phyloP scores from a whole-genome alignment of 2,113 vertebrate genomes.

The Hemibagrus wyckioides region DNA sequence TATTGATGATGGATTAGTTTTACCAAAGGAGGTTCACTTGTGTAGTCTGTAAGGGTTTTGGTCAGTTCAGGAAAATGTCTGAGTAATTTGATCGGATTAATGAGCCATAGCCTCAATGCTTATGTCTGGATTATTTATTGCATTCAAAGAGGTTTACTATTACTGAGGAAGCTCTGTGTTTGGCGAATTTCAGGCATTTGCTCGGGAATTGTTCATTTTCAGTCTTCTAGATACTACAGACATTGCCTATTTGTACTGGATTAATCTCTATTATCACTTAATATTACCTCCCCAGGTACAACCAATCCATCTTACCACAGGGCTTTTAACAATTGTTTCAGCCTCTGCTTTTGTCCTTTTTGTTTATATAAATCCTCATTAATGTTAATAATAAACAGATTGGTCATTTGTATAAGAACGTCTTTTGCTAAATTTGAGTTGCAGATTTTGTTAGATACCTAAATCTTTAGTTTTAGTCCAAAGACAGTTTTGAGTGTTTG shows the following conservation, averaged over 20 bases:
- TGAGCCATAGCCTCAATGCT: background rate
- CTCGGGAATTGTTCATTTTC: background rate
- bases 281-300: background rate
- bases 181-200: background rate
- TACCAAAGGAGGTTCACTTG: background rate
- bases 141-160: background rate
- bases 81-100: slow-evolving; percentile 4
- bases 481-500: background rate
- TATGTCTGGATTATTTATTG: background rate
- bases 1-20: slow-evolving; percentile 26
- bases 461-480: background rate
- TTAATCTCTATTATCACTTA: background rate
- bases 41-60: background rate
- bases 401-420: background rate
- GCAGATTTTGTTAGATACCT: background rate
- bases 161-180: background rate
- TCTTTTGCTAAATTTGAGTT: background rate
- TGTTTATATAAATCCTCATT: background rate
- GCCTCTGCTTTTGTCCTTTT: background rate
- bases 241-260: background rate
- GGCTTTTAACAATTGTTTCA: background rate
- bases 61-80: background rate
- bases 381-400: background rate
- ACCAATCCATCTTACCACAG: slow-evolving; percentile 4
- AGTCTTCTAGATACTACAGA: background rate